Percentiles rank a stretch among this genome's conserved stretches.
These are phyloP conservation scores for Druon quercuslanigerum DNA, from an alignment of 1,140 invertebrate species.

Conservation along the genomic window DNA sequence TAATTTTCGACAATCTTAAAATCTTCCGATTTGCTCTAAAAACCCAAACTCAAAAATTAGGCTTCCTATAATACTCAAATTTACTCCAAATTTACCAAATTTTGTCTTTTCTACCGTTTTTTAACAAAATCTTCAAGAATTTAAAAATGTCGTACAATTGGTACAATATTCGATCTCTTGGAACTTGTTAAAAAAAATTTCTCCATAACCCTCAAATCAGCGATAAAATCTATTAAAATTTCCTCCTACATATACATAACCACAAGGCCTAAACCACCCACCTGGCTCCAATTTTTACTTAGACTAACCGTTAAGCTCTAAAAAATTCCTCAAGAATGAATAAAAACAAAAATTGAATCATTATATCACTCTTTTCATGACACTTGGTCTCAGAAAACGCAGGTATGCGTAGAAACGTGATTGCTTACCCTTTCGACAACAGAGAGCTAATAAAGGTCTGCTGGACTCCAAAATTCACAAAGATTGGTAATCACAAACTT, in stretches of 20 bases:
- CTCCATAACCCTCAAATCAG: background rate
- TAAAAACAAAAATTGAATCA: background rate
- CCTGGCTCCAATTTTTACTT: background rate
- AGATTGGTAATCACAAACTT: background rate
- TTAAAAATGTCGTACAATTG: background rate
- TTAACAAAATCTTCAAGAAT: background rate
- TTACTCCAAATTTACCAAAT: too few relatives aligned
- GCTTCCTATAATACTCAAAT: too few relatives aligned
- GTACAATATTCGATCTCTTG: background rate
- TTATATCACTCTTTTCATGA: background rate
- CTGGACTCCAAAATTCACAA: background rate
- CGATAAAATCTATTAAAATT: background rate
- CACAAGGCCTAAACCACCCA: background rate
- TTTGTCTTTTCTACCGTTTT: too few relatives aligned
- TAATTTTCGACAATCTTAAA: too few relatives aligned
- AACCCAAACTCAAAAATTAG: too few relatives aligned
- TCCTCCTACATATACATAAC: background rate
- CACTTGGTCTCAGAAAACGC: background rate
- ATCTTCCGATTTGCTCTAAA: too few relatives aligned
- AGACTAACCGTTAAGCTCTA: background rate
- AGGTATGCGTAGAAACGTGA: constrained; percentile 5
- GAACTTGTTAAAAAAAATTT: background rate
- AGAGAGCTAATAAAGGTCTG: constrained; percentile 9
- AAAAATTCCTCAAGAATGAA: background rate
- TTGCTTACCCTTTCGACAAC: constrained; percentile 20